Base-by-base conservation (phyloP, 2,113 vertebrate genomes). In the Triplophysa dalaica region DNA sequence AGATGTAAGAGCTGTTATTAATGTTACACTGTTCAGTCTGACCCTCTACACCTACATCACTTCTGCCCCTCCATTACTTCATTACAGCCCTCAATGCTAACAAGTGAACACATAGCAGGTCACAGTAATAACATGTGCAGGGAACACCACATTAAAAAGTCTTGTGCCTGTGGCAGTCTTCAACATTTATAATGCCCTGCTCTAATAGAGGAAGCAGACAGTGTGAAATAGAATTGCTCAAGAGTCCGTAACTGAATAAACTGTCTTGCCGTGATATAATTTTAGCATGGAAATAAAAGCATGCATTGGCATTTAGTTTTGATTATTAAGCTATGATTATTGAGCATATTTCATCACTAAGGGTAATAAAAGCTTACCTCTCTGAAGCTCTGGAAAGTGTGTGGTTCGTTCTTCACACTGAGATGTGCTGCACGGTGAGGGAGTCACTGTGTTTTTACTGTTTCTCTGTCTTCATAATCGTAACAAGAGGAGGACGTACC, bases 361-460 rank as follows among this genome's bases (percentile, higher is more conserved):
- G n/a, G 41, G 13, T 58, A 61, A 6, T 74, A 56, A 74, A 60
- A 33, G 33, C 70, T 60, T 74, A 74, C 70, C 70, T 74, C 33
- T 60, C 13, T 43, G 26, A 19, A 14, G 14, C 69, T 72, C 11
- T 8, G 24, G 16, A 38, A 17, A 21, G 52, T n/a, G 67, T 43
- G 12, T 72, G 33, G 22, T 7, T 45, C 11, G 43, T 11, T 58
- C 19, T 21, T 8, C n/a, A 21, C n/a, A 21, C 54, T 21, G 54
- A 21, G 50, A 52, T 52, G 54, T 74, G 54, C 10, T 43, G 33
- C 33, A 22, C 70, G 21, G 54, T 74, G 60, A 61, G 33, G 21
- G 21, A 43, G 54, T 74, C 70, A 63, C 48, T 43, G 33, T 0
- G n/a, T 74, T 17, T 79, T 61, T 50, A 67, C 50, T 19, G 38